These are phyloP conservation scores for Paradoxurus hermaphroditus DNA, from an alignment of 2,113 vertebrate species.

Conservation along the genomic window DNA sequence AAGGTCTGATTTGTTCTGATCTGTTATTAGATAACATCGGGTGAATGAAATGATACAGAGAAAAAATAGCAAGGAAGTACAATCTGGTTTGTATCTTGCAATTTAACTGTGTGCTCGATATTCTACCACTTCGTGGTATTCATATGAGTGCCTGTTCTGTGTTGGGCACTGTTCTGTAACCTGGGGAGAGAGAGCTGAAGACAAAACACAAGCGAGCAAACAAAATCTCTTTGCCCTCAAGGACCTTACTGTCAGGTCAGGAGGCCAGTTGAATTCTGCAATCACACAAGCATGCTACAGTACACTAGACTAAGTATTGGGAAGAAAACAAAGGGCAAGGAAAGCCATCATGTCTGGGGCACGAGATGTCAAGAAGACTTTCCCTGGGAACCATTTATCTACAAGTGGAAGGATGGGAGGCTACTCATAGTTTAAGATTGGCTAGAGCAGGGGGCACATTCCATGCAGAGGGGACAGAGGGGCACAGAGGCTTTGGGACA, in stretches of 20 bases:
- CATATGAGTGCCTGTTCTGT: neutral
- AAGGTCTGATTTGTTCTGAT: neutral
- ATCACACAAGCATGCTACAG: neutral
- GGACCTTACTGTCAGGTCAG: neutral
- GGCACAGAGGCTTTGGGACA: neutral
- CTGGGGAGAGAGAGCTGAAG: neutral
- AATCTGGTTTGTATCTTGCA: neutral
- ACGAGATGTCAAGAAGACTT: neutral
- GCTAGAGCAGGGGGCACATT: neutral
- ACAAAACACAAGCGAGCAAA: neutral
- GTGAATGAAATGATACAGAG: neutral
- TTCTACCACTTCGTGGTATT: rapidly evolving
- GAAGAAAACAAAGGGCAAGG: neutral
- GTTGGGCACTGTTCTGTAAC: neutral
- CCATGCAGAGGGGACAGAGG: neutral
- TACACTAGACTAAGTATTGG: neutral
- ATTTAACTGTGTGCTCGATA: neutral
- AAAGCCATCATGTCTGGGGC: neutral
- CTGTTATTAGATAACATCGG: neutral
- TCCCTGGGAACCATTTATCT: neutral
- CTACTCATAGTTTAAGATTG: neutral
- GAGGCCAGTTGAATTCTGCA: neutral
- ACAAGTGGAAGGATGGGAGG: neutral
- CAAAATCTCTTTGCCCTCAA: neutral
- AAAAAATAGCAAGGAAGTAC: neutral